phyloP scores from a whole-genome alignment of 92 coral and sea anemone species.

The Heliopora coerulea region DNA sequence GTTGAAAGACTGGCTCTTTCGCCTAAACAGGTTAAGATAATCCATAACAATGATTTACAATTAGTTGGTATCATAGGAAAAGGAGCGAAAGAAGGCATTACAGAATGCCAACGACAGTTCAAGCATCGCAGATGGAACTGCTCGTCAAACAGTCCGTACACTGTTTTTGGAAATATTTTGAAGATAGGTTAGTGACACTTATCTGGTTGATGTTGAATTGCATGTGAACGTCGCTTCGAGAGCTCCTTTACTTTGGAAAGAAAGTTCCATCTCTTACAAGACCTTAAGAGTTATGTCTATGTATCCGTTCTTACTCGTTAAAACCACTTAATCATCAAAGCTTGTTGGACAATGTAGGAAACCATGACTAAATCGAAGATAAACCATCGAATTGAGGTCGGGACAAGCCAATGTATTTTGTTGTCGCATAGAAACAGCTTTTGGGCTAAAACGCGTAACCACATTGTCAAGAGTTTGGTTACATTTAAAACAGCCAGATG shows the following conservation, averaged over 20 bases:
- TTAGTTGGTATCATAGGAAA: conserved; percentile 60
- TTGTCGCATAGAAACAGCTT: too few species aligned
- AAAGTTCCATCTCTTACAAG: too few species aligned
- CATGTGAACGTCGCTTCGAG: not conserved
- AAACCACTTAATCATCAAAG: too few species aligned
- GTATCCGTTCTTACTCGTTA: too few species aligned
- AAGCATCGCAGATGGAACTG: conserved; percentile 93
- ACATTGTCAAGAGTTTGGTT: not conserved
- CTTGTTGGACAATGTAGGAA: too few species aligned
- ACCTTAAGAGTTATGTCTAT: not conserved
- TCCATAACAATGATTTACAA: conserved; percentile 42
- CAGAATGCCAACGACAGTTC: conserved; percentile 88
- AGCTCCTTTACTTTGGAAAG: too few species aligned
- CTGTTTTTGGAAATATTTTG: conserved; percentile 87
- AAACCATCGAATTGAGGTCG: too few species aligned
- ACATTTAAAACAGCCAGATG: conserved; percentile 31
- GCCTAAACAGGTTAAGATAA: conserved; percentile 1
- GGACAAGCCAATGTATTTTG: too few species aligned
- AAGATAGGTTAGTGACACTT: conserved; percentile 63
- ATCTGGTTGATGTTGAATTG: not conserved
- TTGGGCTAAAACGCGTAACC: conserved; percentile 8
- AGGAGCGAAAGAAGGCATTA: conserved; percentile 70
- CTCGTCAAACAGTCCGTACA: conserved; percentile 80
- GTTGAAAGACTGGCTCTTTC: too few species aligned
- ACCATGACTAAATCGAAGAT: too few species aligned